Evolutionary conservation across 2,113 vertebrate species (phyloP), one percentile per base, ranked within the genome.

Genomic region (Alosa alosa): DNA sequence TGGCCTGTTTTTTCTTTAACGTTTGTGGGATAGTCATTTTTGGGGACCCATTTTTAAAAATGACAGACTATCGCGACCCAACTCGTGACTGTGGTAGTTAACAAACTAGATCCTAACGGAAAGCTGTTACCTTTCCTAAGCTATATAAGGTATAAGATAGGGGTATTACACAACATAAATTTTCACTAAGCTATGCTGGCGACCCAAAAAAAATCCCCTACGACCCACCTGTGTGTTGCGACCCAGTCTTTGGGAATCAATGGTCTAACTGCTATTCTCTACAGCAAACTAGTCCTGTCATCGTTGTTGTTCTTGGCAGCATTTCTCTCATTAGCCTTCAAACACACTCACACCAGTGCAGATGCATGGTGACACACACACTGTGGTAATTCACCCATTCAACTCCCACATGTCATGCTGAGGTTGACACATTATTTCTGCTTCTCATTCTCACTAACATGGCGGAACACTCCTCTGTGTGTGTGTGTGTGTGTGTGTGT

Each of bases 401-500:
- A n/a, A 25, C 46, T 47, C 47, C 20, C 82, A 83, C 47, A 83
- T 52, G 2, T n/a, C 36, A 22, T 81, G 68, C 57, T 87, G 25
- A 60, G 41, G 81, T n/a, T 83, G 17, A 22, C n/a, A 5, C 41
- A 31, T 7, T 49, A 1, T 84, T 81, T 90, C 83, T 44, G 4
- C 22, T 31, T 49, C 31, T 31, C 31, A 31, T 31, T 31, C 4
- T 47, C 46, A 47, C 46, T 47, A 7, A 20, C 18, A 22, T 64
- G 57, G n/a, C 7, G 18, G 57, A 18, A 6, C 22, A 64, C 18
- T n/a, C 17, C 57, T 64, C 22, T 64, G 60, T 64, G 60, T n/a
- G 60, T 64, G 60, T 22, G 60, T 64, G 60, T 64, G 60, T 64
- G 60, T 64, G 60, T 64, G 60, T 68, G 60, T 68, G 60, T 68